phyloP scores from a whole-genome alignment of 2,888 invertebrate species.

The Peribatodes rhomboidaria region DNA sequence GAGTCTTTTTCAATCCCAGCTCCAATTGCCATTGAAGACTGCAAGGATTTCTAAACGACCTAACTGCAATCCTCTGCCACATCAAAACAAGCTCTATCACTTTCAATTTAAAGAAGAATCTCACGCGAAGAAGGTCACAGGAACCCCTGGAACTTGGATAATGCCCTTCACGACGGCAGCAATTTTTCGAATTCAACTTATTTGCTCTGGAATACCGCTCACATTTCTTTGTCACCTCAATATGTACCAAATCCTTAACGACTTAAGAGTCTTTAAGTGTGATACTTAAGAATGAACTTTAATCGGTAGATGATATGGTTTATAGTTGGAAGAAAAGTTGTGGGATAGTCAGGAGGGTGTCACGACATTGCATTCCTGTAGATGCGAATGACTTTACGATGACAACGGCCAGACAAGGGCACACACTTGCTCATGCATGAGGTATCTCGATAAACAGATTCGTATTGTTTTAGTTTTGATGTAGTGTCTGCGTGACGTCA shows the following conservation, averaged over 20 bases:
- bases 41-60: slow-evolving; percentile 53
- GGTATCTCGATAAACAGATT: slow-evolving; percentile 53
- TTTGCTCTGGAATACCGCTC: slow-evolving; percentile 64
- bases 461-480: slow-evolving; percentile 37
- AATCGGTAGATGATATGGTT: slow-evolving; percentile 21
- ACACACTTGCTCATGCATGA: slow-evolving; percentile 67
- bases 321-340: slow-evolving; percentile 43
- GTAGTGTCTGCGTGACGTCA: slow-evolving; percentile 17
- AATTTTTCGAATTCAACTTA: slow-evolving; percentile 69
- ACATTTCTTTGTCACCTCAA: slow-evolving; percentile 57
- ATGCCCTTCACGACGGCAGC: slow-evolving; percentile 65
- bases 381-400: slow-evolving; percentile 81
- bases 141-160: slow-evolving; percentile 68
- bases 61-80: slow-evolving; percentile 49
- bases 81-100: slow-evolving; percentile 51
- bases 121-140: slow-evolving; percentile 54
- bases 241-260: slow-evolving; percentile 32
- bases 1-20: slow-evolving; percentile 63
- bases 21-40: slow-evolving; percentile 70
- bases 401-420: slow-evolving; percentile 85
- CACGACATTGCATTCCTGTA: slow-evolving; percentile 83
- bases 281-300: slow-evolving; percentile 39
- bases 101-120: slow-evolving; percentile 54
- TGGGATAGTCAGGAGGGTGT: slow-evolving; percentile 58
- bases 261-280: slow-evolving; percentile 39